These are phyloP conservation scores for Pseudonaja textilis DNA, from an alignment of 2,113 vertebrate species.

Conservation along the genomic window DNA sequence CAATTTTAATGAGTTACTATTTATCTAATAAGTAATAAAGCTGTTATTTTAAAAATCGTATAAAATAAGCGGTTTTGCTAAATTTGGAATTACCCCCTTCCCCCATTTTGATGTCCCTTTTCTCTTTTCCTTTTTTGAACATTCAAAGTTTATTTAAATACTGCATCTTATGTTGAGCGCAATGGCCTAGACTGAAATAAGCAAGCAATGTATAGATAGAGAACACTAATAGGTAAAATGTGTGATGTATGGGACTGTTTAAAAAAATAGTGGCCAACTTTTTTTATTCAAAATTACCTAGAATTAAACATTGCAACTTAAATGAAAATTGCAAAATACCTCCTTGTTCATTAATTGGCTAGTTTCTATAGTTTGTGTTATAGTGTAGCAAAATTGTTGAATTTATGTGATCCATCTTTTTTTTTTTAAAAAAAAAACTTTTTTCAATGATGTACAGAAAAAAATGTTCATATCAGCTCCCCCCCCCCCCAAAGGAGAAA, in stretches of 20 bases:
- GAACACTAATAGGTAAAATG: slow-evolving; percentile 1
- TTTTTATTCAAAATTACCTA: background rate
- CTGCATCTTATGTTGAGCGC: slow-evolving; percentile 1
- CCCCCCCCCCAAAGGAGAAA: background rate
- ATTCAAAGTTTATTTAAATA: slow-evolving; percentile 2
- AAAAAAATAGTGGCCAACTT: background rate
- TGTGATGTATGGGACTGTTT: background rate
- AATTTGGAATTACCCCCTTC: background rate
- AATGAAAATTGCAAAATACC: background rate
- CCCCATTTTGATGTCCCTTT: background rate
- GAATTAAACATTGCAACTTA: background rate
- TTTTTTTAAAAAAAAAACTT: no score
- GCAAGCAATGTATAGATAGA: background rate
- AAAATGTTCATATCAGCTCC: no score
- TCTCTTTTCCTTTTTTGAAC: background rate
- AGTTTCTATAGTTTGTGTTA: background rate
- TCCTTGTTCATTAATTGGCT: background rate
- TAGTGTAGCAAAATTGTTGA: background rate
- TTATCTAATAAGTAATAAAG: slow-evolving; percentile 18
- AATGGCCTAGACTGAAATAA: slow-evolving; percentile 4
- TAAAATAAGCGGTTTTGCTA: slow-evolving; percentile 1
- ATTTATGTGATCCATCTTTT: background rate
- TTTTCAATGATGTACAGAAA: background rate
- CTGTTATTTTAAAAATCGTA: slow-evolving; percentile 5
- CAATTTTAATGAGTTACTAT: slow-evolving; percentile 30